Conservation (phyloP, 2,888 invertebrate genomes). For the Orgyia antiqua region DNA sequence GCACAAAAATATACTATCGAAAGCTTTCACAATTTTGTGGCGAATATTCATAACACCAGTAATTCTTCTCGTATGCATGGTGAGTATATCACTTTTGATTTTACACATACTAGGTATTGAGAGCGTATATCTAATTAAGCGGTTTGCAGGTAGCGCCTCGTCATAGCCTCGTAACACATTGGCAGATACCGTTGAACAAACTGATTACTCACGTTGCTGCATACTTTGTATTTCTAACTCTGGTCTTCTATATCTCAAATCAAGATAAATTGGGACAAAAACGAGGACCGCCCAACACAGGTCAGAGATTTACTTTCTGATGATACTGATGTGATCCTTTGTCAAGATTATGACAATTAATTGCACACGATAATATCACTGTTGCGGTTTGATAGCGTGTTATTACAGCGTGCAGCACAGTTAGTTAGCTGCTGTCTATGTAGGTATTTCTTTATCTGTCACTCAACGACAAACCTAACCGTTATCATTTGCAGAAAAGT, state of each 20-base stretch:
- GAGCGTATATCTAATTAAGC: constrained; percentile 27
- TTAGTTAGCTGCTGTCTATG: constrained; percentile 8
- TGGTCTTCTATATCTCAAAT: constrained; percentile 80
- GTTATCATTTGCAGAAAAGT: constrained; percentile 5
- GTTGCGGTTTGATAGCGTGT: constrained; percentile 19
- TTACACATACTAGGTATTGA: constrained; percentile 9
- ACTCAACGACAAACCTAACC: constrained; percentile 4
- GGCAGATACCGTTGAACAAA: constrained; percentile 83
- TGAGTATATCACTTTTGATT: constrained; percentile 25
- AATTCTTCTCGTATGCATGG: constrained; percentile 50
- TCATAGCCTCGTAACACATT: constrained; percentile 67
- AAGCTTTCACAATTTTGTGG: constrained; percentile 40
- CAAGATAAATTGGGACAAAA: constrained; percentile 76
- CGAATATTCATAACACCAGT: constrained; percentile 47
- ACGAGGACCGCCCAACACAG: constrained; percentile 79
- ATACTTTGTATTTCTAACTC: constrained; percentile 81
- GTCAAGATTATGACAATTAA: constrained; percentile 38
- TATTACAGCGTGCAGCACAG: constrained; percentile 12
- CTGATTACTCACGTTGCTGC: constrained; percentile 83
- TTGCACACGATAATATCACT: constrained; percentile 27
- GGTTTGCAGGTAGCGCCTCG: constrained; percentile 44
- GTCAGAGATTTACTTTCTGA: constrained; percentile 37
- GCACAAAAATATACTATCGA: constrained; percentile 53
- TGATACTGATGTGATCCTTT: constrained; percentile 32
- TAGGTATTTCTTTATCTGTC: constrained; percentile 7